These are phyloP conservation scores for Plagodis pulveraria DNA, from an alignment of 2,888 invertebrate species.

Conservation along the genomic window DNA sequence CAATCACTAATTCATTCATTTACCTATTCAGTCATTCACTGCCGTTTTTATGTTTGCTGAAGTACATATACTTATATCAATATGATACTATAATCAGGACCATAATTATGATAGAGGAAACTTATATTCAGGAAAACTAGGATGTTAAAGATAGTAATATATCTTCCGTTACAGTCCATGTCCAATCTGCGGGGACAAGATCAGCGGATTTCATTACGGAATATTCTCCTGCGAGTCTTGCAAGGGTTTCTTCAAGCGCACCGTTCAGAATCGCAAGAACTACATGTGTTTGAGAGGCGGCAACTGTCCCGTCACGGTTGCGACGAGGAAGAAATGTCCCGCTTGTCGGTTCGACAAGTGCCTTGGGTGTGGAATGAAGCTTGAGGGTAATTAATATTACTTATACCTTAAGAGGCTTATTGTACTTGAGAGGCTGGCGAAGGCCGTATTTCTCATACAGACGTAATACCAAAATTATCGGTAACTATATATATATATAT, in stretches of 20 bases:
- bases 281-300: constrained; percentile 97
- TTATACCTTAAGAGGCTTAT: too few relatives aligned
- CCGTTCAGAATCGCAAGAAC: constrained; percentile 99
- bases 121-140: too few relatives aligned
- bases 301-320: constrained; percentile 95
- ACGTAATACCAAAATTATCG: too few relatives aligned
- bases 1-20: too few relatives aligned
- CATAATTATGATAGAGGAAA: too few relatives aligned
- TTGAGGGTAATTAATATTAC: constrained; percentile 94
- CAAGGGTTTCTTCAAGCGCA: constrained; percentile 99
- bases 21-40: too few relatives aligned
- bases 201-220: constrained; percentile 98
- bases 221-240: constrained; percentile 99
- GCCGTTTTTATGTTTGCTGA: too few relatives aligned
- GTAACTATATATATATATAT: too few relatives aligned
- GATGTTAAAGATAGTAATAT: not conserved
- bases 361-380: constrained; percentile 97
- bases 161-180: constrained; percentile 88
- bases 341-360: constrained; percentile 99
- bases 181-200: constrained; percentile 97
- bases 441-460: too few relatives aligned
- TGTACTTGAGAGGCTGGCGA: too few relatives aligned
- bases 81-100: too few relatives aligned
- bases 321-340: constrained; percentile 98
- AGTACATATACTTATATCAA: too few relatives aligned